Evolutionary conservation across 2,113 vertebrate species (phyloP), one percentile per base, ranked within the genome.

Genomic region (Aphelocoma coerulescens): DNA sequence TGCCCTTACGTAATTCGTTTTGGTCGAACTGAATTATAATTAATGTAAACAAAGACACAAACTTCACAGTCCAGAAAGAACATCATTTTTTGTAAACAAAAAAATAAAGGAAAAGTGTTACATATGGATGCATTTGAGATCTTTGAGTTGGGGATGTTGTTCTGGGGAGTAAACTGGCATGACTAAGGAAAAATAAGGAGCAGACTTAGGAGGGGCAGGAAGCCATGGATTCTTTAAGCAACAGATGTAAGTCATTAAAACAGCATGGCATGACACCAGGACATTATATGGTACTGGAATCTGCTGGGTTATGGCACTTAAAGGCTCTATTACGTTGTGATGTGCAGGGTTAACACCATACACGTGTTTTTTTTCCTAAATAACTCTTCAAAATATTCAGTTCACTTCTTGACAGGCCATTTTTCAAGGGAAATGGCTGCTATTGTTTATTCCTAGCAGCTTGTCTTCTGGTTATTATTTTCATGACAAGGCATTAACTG

Each of bases 281-380:
- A 27, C 18, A 7, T 74, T 61, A 7, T 9, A n/a, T 52, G 16
- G 4, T 12, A 19, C 20, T 41, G 32, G 33, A 37, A 32, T 18
- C 5, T 27, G 18, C 12, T 9, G 12, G 5, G 5, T 62, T 39
- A 16, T 20, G 0, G 1, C 46, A 8, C 11, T 68, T 4, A 11
- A 41, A 22, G 57, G 13, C 63, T 67, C 7, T 21, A 4, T 51
- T 28, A 8, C 11, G 2, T 11, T 51, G 4, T 19, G 30, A 54
- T 20, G 17, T 49, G 27, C 3, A 7, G 1, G 4, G 18, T 44
- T 91, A 49, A 49, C 21, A 69, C 23, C 32, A 44, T 12, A 35
- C 16, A 4, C 1, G 1, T 16, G 9, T 6, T 32, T 5, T 35
- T 74, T 57, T 49, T 46, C 8, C 35, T 7, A 52, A 88, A 49